Conservation (phyloP, 2,888 invertebrate genomes). For the Brenthis ino region DNA sequence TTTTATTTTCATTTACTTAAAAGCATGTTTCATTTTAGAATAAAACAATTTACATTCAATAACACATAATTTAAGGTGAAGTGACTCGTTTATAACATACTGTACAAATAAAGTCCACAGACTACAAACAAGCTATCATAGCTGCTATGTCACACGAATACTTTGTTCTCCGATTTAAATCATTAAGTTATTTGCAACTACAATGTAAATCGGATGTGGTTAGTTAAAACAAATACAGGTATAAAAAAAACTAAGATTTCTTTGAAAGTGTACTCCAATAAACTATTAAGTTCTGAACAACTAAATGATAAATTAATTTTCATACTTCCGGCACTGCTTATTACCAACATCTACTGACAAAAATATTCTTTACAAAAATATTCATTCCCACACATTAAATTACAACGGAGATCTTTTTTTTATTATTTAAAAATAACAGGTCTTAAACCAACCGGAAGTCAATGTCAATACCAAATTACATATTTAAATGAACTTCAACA, state of each 20-base stretch:
- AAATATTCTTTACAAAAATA: slow-evolving; percentile 19
- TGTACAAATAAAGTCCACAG: slow-evolving; percentile 61
- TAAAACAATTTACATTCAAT: slow-evolving; percentile 80
- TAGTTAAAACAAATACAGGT: slow-evolving; percentile 54
- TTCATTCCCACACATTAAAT: slow-evolving; percentile 17
- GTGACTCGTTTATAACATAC: slow-evolving; percentile 74
- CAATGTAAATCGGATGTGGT: slow-evolving; percentile 58
- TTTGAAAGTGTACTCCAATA: slow-evolving; percentile 12
- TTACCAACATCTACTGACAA: slow-evolving; percentile 18
- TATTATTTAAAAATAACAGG: slow-evolving; percentile 3
- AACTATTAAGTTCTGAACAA: no score
- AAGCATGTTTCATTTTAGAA: slow-evolving; percentile 80
- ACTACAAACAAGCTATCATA: slow-evolving; percentile 44
- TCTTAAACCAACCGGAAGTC: slow-evolving; percentile 11
- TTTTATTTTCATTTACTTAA: slow-evolving; percentile 81
- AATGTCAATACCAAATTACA: slow-evolving; percentile 27
- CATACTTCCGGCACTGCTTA: background rate
- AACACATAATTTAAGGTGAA: slow-evolving; percentile 80
- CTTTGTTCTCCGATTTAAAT: slow-evolving; percentile 46
- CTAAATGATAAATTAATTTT: background rate
- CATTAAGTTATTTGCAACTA: slow-evolving; percentile 52
- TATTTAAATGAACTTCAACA: slow-evolving; percentile 35
- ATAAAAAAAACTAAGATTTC: slow-evolving; percentile 13
- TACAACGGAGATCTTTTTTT: slow-evolving; percentile 16
- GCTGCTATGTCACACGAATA: slow-evolving; percentile 52